Conservation (phyloP, 2,113 vertebrate species). For the Dendrocopos noguchii region DNA sequence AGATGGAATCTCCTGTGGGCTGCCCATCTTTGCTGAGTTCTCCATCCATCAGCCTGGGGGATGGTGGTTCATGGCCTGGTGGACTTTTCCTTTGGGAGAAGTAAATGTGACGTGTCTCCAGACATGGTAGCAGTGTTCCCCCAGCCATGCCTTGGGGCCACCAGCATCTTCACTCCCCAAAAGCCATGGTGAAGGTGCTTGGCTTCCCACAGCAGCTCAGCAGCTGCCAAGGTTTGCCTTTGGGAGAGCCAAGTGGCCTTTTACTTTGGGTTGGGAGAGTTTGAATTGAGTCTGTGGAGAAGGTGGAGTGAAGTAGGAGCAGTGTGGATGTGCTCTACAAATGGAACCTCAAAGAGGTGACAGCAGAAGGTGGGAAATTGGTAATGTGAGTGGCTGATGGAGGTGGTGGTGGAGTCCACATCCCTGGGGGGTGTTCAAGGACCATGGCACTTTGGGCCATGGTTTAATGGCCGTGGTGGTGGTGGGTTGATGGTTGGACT, state of each 20-base stretch:
- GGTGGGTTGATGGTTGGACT: too few species aligned
- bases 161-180: not conserved
- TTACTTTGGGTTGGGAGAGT: not conserved
- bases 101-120: rapidly evolving
- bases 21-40: not conserved
- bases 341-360: too few species aligned
- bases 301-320: not conserved
- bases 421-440: too few species aligned
- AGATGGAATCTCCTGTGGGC: not conserved
- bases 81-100: not conserved
- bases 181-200: not conserved
- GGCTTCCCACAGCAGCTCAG: not conserved
- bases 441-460: too few species aligned
- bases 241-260: not conserved
- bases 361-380: too few species aligned
- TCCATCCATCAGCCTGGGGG: too few species aligned
- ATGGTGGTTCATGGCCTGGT: not conserved
- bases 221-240: not conserved
- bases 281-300: not conserved
- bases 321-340: too few species aligned
- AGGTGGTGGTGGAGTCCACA: too few species aligned
- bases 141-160: not conserved
- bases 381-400: too few species aligned
- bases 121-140: not conserved
- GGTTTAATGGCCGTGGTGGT: too few species aligned